These are phyloP conservation scores for Thalassoma bifasciatum DNA, from an alignment of 2,113 vertebrate genomes.

Conservation along the genomic window DNA sequence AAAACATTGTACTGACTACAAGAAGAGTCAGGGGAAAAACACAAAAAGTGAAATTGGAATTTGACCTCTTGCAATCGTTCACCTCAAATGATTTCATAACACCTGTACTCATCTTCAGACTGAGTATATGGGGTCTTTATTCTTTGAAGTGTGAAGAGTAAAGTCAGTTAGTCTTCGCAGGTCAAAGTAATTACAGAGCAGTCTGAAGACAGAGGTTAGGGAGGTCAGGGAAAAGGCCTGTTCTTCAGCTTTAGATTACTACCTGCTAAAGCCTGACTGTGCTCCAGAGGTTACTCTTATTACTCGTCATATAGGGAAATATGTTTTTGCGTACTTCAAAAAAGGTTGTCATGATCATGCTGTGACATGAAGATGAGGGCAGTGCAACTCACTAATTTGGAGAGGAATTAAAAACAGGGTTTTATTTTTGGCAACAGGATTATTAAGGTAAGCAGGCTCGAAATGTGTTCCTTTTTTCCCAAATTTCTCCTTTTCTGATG, in stretches of 20 bases:
- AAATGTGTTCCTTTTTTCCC: no score
- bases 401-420: no score
- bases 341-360: neutral
- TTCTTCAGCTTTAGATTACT: conserved; percentile 54
- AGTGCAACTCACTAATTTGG: no score
- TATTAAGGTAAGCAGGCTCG: no score
- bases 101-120: conserved; percentile 64
- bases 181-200: conserved; percentile 80
- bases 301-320: conserved; percentile 35
- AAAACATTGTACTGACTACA: conserved; percentile 4
- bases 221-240: conserved; percentile 56
- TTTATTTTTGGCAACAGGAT: no score
- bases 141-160: conserved; percentile 69
- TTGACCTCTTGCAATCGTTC: conserved; percentile 39
- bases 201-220: conserved; percentile 50
- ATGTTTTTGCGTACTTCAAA: conserved; percentile 3
- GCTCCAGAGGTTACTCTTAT: conserved; percentile 33
- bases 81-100: conserved; percentile 57
- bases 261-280: conserved; percentile 32
- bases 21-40: conserved; percentile 1
- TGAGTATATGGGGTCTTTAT: conserved; percentile 37
- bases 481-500: no score
- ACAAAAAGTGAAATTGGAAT: conserved; percentile 52
- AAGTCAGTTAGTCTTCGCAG: conserved; percentile 43
- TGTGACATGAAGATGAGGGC: neutral